A percentile compares a stretch with the other conserved stretches of the same genome.
Conservation (phyloP, 2,888 invertebrate species). For the Drosophila falleni region DNA sequence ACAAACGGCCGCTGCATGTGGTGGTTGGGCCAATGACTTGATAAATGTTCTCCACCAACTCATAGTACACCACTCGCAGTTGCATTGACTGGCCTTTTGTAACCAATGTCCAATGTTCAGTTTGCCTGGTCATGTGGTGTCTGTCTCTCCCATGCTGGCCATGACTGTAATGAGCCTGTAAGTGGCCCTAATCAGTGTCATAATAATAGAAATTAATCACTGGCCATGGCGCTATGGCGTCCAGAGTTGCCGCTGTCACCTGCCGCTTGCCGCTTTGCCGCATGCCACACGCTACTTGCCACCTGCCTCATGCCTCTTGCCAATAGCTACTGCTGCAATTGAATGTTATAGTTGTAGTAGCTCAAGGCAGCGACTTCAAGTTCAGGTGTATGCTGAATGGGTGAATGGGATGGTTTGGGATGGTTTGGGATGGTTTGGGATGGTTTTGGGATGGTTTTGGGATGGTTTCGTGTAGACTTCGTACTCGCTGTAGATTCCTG, state of each 20-base stretch:
- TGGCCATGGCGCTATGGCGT: slow-evolving; percentile 23
- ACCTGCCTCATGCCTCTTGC: slow-evolving; percentile 18
- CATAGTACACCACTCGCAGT: slow-evolving; percentile 34
- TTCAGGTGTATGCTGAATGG: slow-evolving; percentile 25
- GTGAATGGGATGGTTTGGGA: not conserved
- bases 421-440: not conserved
- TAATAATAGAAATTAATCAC: slow-evolving; percentile 81
- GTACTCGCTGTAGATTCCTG: slow-evolving; percentile 51
- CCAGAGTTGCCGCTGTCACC: slow-evolving; percentile 20
- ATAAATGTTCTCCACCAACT: slow-evolving; percentile 65
- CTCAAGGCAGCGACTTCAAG: slow-evolving; percentile 46
- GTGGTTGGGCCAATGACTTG: slow-evolving; percentile 76
- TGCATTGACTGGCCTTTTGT: slow-evolving; percentile 1
- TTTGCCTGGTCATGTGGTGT: slow-evolving; percentile 21
- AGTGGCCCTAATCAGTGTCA: slow-evolving; percentile 80
- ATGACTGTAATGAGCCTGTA: slow-evolving; percentile 78
- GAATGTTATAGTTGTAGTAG: slow-evolving; percentile 26
- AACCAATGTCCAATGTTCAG: slow-evolving; percentile 37
- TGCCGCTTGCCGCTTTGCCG: slow-evolving; percentile 26
- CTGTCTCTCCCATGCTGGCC: slow-evolving; percentile 43
- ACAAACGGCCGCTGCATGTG: slow-evolving; percentile 77
- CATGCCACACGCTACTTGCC: slow-evolving; percentile 29
- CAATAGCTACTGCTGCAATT: slow-evolving; percentile 49
- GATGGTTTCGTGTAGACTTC: not conserved
- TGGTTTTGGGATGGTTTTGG: too few relatives aligned